Percentiles rank a stretch among this genome's conserved stretches.
These are phyloP conservation scores for Condylura cristata DNA, from an alignment of 2,113 vertebrate species.

Conservation along the genomic window DNA sequence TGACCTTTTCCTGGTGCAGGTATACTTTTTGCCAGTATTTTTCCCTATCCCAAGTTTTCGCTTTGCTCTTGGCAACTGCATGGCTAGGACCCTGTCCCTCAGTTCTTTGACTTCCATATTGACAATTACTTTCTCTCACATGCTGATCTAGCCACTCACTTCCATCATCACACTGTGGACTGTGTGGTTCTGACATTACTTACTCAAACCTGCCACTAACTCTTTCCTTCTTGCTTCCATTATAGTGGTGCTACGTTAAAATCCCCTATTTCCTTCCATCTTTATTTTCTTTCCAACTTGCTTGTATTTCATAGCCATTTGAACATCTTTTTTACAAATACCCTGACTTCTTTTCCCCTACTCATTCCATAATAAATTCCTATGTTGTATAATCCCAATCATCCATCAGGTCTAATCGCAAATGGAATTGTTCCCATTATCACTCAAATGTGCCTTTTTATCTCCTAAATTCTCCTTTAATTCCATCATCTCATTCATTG, in stretches of 20 bases:
- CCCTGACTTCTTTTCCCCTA: not conserved
- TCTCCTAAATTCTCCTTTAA: not conserved
- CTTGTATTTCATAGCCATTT: not conserved
- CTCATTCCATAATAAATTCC: not conserved
- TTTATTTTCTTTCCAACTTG: not conserved
- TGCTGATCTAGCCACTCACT: not conserved
- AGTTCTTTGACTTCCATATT: not conserved
- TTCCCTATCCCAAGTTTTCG: not conserved
- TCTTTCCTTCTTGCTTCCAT: not conserved
- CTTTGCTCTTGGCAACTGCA: not conserved
- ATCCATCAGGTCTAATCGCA: not conserved
- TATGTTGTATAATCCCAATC: not conserved
- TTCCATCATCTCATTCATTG: not conserved
- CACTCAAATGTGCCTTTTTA: not conserved
- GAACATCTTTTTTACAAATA: not conserved
- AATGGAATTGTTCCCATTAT: not conserved
- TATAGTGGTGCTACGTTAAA: not conserved
- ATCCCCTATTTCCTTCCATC: not conserved
- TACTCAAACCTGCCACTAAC: not conserved
- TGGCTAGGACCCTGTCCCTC: not conserved
- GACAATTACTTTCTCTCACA: not conserved
- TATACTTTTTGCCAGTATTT: not conserved
- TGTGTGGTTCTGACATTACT: not conserved
- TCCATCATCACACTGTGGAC: not conserved
- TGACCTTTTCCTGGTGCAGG: not conserved